Base-by-base conservation (phyloP, 2,797 vertebrate genomes). In the Balearica regulorum region DNA sequence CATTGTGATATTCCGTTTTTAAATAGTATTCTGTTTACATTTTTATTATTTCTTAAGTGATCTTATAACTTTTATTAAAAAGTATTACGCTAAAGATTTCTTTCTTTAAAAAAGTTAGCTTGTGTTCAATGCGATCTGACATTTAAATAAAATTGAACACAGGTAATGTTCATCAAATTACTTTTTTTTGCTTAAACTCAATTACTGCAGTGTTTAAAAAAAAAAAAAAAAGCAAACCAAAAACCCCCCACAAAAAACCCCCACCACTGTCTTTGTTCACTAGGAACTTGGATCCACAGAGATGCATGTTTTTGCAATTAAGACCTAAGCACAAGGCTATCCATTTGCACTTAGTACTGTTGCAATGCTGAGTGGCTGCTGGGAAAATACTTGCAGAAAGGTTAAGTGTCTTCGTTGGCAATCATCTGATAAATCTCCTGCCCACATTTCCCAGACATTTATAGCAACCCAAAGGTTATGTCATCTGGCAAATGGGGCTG, bases 391-490 rank as follows among this genome's bases (percentile, higher is more conserved):
- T 49, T 83, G n/a, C 35, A 62, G 62, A 61, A 69, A 84, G 24
- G 21, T 55, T 19, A 48, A 83, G 37, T 54, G 33, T 54, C 10
- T 60, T 77, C 22, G 22, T 51, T 3, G 11, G 43, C 57, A 54
- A 1, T 60, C 54, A 33, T 13, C 71, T 51, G 70, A n/a, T 33
- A 44, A 70, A 44, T 58, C 64, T 91, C 26, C 31, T 89, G 54
- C 43, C 66, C 2, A 1, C 7, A 0, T 58, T 62, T 53, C n/a
- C 11, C 28, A 33, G 65, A 2, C 7, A 6, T 13, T 14, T 85
- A 13, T 39, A 18, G 46, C 24, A 64, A 14, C 35, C 24, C 39
- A 26, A 29, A 75, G 61, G 46, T 83, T 48, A 8, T 51, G 46
- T 16, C 33, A 5, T 11, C 22, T 80, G 41, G 31, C 26, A 75